A percentile compares a stretch with the other conserved stretches of the same genome.
phyloP scores from a whole-genome alignment of 1,140 invertebrate genomes.

The Drosophila bipectinata region DNA sequence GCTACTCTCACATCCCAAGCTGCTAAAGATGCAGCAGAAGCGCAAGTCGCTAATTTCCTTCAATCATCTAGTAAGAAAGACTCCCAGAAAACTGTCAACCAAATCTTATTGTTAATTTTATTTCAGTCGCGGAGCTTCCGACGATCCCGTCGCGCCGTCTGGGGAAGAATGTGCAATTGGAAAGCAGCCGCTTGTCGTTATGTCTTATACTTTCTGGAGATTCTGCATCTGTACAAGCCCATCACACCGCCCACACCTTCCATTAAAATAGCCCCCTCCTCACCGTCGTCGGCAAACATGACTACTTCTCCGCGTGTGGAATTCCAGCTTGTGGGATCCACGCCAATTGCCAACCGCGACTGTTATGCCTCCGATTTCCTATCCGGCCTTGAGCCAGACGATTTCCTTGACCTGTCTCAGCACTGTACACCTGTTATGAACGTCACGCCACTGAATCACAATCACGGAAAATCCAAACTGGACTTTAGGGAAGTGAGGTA shows the following conservation, averaged over 20 bases:
- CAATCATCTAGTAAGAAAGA: conserved; percentile 47
- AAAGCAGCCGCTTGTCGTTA: conserved; percentile 59
- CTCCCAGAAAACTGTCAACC: background rate
- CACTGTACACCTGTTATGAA: conserved; percentile 70
- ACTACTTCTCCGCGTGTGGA: conserved; percentile 32
- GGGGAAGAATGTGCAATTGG: conserved; percentile 77
- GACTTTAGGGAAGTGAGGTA: conserved; percentile 30
- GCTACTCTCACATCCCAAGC: conserved; percentile 82
- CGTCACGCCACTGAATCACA: conserved; percentile 73
- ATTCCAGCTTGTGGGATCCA: conserved; percentile 61
- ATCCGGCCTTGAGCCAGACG: conserved; percentile 26
- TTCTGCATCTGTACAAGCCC: conserved; percentile 54
- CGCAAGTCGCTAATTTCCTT: conserved; percentile 62
- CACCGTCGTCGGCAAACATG: conserved; percentile 24
- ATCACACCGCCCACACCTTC: conserved; percentile 22
- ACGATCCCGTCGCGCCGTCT: conserved; percentile 59
- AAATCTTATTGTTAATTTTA: background rate
- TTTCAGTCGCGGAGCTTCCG: conserved; percentile 63
- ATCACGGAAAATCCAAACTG: conserved; percentile 36
- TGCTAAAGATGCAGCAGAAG: conserved; percentile 57
- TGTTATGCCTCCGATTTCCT: conserved; percentile 63
- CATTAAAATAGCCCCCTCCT: conserved; percentile 22
- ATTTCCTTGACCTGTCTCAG: conserved; percentile 59
- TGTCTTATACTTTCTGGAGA: conserved; percentile 61
- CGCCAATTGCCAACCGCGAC: conserved; percentile 65